A percentile compares a stretch with the other conserved stretches of the same genome.
These are phyloP conservation scores for Neolamprologus cancellatus DNA, from an alignment of 2,113 vertebrate genomes.

Conservation along the genomic window DNA sequence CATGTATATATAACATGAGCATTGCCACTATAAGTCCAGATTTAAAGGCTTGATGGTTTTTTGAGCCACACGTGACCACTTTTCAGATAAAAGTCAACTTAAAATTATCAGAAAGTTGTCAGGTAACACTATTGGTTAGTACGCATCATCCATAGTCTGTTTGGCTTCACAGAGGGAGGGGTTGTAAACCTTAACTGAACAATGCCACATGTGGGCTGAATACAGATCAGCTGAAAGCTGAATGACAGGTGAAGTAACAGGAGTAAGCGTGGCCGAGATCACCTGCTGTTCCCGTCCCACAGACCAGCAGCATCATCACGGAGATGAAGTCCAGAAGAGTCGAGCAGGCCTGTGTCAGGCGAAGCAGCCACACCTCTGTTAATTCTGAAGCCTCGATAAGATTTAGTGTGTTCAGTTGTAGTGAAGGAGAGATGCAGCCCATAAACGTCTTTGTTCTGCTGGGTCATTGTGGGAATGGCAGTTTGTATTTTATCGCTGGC, in stretches of 20 bases:
- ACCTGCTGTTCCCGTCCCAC: neutral
- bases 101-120: neutral
- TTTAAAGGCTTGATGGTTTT: neutral
- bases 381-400: neutral
- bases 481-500: neutral
- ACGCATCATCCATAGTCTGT: neutral
- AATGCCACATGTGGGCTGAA: neutral
- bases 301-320: neutral
- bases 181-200: neutral
- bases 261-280: accelerated
- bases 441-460: neutral
- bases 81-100: neutral
- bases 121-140: neutral
- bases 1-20: neutral
- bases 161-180: neutral
- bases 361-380: neutral
- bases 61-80: neutral
- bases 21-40: too few species aligned
- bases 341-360: accelerated
- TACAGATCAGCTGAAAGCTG: neutral
- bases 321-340: accelerated
- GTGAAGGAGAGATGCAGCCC: neutral
- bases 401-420: neutral
- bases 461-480: neutral
- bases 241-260: neutral